Evolutionary conservation across 2,113 vertebrate species (phyloP).

Genomic region (Cervus canadensis): DNA sequence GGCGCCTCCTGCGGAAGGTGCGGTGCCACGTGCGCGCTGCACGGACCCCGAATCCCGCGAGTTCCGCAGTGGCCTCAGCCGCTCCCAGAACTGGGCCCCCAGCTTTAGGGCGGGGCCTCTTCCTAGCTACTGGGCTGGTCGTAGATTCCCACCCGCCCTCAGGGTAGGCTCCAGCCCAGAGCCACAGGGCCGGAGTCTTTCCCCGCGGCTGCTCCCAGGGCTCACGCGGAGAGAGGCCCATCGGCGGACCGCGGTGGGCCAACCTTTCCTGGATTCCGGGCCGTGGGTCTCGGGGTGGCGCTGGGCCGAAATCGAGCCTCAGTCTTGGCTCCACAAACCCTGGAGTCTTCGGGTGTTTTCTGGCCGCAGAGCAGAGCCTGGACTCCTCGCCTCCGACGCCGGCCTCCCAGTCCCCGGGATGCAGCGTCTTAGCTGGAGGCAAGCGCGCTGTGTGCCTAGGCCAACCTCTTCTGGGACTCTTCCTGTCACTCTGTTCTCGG

Average conservation of each 20-base stretch:
- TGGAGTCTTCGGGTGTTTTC: neutral
- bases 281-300: neutral
- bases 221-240: neutral
- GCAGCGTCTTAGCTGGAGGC: neutral
- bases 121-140: neutral
- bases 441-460: slow-evolving; percentile 6
- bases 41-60: neutral
- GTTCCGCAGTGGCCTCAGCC: neutral
- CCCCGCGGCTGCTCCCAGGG: neutral
- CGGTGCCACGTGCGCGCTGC: slow-evolving; percentile 28
- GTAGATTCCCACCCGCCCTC: neutral
- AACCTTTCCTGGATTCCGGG: neutral
- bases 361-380: neutral
- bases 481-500: slow-evolving; percentile 35
- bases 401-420: neutral
- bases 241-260: neutral
- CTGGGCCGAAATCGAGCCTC: neutral
- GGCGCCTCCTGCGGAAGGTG: slow-evolving; percentile 22
- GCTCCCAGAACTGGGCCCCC: neutral
- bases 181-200: neutral
- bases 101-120: slow-evolving; percentile 56
- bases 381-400: neutral
- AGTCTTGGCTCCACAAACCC: neutral
- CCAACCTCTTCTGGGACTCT: slow-evolving; percentile 13
- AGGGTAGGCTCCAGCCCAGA: neutral